Conservation (phyloP, 23 tunicate genomes). For the Trididemnum clinides region DNA sequence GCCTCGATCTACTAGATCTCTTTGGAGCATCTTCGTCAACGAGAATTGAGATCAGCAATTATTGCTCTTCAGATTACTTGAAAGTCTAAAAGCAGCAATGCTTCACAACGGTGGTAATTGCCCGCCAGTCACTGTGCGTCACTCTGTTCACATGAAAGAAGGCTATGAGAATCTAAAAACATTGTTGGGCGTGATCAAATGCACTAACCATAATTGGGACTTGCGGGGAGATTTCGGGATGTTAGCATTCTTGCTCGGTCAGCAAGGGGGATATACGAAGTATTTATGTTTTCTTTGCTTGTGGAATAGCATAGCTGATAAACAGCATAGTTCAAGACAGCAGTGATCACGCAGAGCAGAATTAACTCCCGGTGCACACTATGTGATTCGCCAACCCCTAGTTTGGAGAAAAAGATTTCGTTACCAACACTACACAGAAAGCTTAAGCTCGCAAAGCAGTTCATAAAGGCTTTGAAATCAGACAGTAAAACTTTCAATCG, state of each 20-base stretch:
- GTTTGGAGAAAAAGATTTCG: conserved; percentile 1
- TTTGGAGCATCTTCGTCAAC: no score
- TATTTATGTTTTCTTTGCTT: no score
- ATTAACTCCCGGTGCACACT: conserved; percentile 21
- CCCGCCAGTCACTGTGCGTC: neutral
- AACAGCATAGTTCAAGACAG: conserved; percentile 2
- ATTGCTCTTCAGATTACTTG: neutral
- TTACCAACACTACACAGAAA: conserved; percentile 6
- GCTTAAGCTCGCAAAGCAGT: neutral
- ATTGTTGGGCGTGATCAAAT: conserved; percentile 18
- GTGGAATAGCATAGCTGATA: no score
- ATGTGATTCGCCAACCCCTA: conserved; percentile 5
- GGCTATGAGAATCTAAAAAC: neutral
- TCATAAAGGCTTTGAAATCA: no score
- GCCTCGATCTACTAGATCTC: no score
- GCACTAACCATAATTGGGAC: no score
- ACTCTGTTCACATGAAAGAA: conserved; percentile 2
- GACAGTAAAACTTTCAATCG: no score
- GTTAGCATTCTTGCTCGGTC: no score
- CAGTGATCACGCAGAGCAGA: conserved; percentile 8
- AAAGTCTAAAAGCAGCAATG: neutral
- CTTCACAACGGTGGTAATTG: neutral
- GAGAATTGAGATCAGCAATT: no score
- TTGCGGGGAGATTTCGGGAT: conserved; percentile 9
- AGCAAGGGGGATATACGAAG: no score